Evolutionary conservation across 2,888 invertebrate species (phyloP).

Genomic region (Elysia crispata): DNA sequence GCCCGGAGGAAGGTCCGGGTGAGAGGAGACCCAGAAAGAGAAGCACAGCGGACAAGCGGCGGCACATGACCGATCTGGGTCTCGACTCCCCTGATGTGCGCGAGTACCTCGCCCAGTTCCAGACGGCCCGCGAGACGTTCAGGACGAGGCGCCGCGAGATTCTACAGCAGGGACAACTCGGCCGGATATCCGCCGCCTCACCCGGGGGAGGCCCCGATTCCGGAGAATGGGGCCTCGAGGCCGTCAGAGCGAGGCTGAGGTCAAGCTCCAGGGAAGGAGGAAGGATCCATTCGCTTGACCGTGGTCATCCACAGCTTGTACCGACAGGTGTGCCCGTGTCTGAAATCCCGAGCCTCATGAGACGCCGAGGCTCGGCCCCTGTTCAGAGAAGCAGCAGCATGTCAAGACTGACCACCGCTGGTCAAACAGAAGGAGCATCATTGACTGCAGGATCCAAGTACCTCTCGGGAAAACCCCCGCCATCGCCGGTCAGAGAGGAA

Average conservation of each 20-base stretch:
- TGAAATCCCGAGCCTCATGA: not conserved
- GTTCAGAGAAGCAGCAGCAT: not conserved
- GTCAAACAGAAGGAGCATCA: not conserved
- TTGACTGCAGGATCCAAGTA: not conserved
- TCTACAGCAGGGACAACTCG: slow-evolving; percentile 37
- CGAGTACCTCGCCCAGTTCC: slow-evolving; percentile 48
- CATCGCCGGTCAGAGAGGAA: too few relatives aligned
- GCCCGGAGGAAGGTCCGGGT: not conserved
- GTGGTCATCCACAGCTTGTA: not conserved
- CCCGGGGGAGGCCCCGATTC: not conserved
- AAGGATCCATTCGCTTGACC: slow-evolving; percentile 51
- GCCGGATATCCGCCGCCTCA: slow-evolving; percentile 23
- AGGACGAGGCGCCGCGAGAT: slow-evolving; percentile 49
- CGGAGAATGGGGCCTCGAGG: slow-evolving; percentile 15
- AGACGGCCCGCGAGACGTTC: slow-evolving; percentile 49
- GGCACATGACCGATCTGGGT: slow-evolving; percentile 32
- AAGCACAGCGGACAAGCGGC: slow-evolving; percentile 22
- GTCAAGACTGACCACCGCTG: not conserved
- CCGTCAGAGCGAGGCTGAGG: not conserved
- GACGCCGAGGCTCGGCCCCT: not conserved
- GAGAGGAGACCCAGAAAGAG: not conserved
- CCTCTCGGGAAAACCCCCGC: not conserved
- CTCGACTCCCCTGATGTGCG: slow-evolving; percentile 15
- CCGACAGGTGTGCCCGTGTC: not conserved
- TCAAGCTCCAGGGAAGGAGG: slow-evolving; percentile 22